These are phyloP conservation scores for Vanessa cardui DNA, from an alignment of 2,888 invertebrate species.

Conservation along the genomic window DNA sequence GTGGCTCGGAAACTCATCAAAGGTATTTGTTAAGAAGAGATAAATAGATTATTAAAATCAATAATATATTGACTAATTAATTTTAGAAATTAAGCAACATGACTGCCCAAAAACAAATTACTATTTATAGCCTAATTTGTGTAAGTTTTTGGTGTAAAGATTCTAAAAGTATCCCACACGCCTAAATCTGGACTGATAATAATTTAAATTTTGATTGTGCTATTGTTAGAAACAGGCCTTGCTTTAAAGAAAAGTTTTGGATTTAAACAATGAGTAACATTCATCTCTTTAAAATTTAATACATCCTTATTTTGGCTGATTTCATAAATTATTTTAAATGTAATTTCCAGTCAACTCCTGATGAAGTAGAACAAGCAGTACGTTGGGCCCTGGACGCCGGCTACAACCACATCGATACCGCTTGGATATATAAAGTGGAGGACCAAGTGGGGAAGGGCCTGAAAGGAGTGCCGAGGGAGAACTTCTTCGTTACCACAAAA, in stretches of 20 bases:
- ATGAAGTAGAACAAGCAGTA: constrained; percentile 72
- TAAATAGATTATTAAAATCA: no score
- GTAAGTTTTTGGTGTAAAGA: constrained; percentile 16
- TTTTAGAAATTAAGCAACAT: not conserved
- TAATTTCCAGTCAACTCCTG: constrained; percentile 45
- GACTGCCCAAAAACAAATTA: not conserved
- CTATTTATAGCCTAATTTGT: no score
- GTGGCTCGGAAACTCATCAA: constrained; percentile 67
- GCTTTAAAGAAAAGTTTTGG: no score
- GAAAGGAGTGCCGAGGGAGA: constrained; percentile 73
- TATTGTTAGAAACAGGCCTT: no score
- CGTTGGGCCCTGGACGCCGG: constrained; percentile 82
- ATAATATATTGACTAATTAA: not conserved
- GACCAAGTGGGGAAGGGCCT: constrained; percentile 79
- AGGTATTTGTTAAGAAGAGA: no score
- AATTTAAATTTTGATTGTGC: no score
- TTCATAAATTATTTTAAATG: constrained; percentile 41
- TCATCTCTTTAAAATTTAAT: no score
- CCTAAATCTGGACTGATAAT: no score
- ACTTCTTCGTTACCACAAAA: constrained; percentile 83
- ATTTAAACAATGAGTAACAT: no score
- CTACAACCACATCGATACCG: constrained; percentile 86
- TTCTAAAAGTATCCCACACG: no score
- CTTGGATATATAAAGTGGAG: constrained; percentile 82
- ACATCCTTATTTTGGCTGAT: no score